Evolutionary conservation across 2,888 invertebrate species (phyloP).

Genomic region (Pteria penguin): DNA sequence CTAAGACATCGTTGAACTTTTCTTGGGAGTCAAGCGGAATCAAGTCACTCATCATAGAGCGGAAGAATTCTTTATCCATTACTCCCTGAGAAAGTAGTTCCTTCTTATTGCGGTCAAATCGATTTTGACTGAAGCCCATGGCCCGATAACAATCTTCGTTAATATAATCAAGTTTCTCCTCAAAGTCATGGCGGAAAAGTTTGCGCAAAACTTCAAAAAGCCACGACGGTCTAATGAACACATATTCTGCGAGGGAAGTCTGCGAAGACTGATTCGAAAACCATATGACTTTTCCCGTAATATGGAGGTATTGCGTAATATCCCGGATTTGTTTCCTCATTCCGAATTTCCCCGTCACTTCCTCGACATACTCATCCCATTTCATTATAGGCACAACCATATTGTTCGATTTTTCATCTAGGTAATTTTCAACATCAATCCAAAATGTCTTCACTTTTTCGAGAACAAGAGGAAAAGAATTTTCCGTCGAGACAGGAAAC

Average conservation of each 20-base stretch:
- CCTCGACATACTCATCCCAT: constrained; percentile 69
- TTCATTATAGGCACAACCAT: constrained; percentile 73
- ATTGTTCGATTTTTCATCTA: constrained; percentile 74
- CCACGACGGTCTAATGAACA: constrained; percentile 77
- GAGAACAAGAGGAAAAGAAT: constrained; percentile 62
- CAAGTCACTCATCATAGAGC: constrained; percentile 63
- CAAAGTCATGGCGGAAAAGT: constrained; percentile 71
- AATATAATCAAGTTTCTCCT: constrained; percentile 57
- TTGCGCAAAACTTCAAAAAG: constrained; percentile 72
- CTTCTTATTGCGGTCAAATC: constrained; percentile 66
- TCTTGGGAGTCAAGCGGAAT: constrained; percentile 65
- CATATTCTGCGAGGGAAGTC: constrained; percentile 59
- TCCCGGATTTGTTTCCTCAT: constrained; percentile 74
- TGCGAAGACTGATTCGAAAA: constrained; percentile 65
- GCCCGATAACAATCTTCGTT: constrained; percentile 70
- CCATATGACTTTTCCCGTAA: constrained; percentile 75
- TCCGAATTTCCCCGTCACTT: constrained; percentile 74
- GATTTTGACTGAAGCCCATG: constrained; percentile 56
- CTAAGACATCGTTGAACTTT: constrained; percentile 57
- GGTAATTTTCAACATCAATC: constrained; percentile 74
- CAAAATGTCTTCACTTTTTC: constrained; percentile 77
- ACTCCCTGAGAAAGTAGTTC: constrained; percentile 70
- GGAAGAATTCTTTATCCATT: constrained; percentile 72
- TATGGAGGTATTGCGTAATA: constrained; percentile 76
- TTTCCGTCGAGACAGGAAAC: constrained; percentile 52